Conservation (phyloP, 1,140 invertebrate genomes). For the Drosophila tristis region DNA sequence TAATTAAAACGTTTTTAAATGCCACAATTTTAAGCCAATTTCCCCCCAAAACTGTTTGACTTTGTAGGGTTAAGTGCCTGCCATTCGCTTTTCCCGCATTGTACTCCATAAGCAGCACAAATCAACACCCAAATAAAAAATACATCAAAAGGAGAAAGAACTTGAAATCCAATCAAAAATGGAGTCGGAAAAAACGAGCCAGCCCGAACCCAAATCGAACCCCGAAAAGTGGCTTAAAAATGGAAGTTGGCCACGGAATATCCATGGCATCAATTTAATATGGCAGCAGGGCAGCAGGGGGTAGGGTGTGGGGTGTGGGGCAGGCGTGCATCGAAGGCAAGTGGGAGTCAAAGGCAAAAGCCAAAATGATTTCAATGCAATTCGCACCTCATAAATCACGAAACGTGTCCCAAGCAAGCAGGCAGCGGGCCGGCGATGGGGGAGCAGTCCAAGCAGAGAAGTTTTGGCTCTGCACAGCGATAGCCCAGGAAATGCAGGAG, state of each 20-base stretch:
- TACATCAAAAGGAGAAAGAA: constrained; percentile 3
- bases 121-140: constrained; percentile 28
- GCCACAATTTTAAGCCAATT: too few relatives aligned
- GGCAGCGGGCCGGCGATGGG: constrained; percentile 2
- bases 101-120: constrained; percentile 23
- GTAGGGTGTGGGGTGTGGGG: background rate
- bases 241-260: constrained; percentile 64
- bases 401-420: constrained; percentile 77
- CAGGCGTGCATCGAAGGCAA: background rate
- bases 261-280: constrained; percentile 76
- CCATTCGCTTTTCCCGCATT: background rate
- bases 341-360: constrained; percentile 17
- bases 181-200: background rate
- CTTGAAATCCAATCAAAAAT: constrained; percentile 74
- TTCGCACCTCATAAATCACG: constrained; percentile 84
- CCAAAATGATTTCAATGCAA: constrained; percentile 81
- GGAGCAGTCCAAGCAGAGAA: constrained; percentile 26
- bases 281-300: constrained; percentile 35
- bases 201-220: background rate
- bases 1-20: too few relatives aligned
- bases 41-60: background rate
- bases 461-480: constrained; percentile 38
- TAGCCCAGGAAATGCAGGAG: constrained; percentile 39
- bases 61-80: constrained; percentile 5
- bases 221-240: constrained; percentile 36